Percentiles rank a stretch among this genome's conserved stretches.
phyloP scores from a whole-genome alignment of 2,797 vertebrate genomes.

The Vultur gryphus region DNA sequence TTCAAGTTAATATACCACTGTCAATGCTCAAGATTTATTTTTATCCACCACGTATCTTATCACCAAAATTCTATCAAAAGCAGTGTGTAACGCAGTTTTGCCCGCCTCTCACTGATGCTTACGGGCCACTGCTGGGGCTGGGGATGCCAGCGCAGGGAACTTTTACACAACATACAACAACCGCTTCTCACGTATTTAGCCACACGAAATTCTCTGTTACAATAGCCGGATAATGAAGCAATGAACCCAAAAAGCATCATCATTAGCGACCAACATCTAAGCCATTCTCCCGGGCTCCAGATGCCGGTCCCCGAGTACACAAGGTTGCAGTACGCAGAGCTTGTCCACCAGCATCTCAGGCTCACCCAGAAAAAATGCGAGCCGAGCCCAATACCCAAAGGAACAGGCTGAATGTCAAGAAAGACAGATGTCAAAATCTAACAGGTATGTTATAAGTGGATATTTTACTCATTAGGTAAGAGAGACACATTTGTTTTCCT shows the following conservation, averaged over 20 bases:
- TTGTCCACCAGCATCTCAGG: background rate
- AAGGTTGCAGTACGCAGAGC: background rate
- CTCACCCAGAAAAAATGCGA: no score
- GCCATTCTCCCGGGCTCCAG: no score
- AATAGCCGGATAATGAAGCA: background rate
- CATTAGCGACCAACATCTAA: background rate
- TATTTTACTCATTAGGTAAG: background rate
- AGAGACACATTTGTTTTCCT: background rate
- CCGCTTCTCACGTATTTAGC: rapidly evolving
- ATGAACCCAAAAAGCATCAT: background rate
- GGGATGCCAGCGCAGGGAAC: background rate
- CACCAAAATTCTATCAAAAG: background rate
- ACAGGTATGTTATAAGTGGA: background rate
- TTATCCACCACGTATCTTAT: background rate
- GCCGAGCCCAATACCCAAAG: background rate
- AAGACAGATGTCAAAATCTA: background rate
- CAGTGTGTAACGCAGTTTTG: rapidly evolving
- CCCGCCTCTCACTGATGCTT: background rate
- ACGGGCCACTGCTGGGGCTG: background rate
- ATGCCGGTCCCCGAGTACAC: rapidly evolving
- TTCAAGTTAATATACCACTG: background rate
- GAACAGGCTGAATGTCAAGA: background rate
- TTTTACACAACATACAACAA: no score
- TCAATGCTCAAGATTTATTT: background rate
- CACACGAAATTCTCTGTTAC: background rate